These are phyloP conservation scores for Plagodis pulveraria DNA, from an alignment of 2,888 invertebrate genomes.

Conservation along the genomic window DNA sequence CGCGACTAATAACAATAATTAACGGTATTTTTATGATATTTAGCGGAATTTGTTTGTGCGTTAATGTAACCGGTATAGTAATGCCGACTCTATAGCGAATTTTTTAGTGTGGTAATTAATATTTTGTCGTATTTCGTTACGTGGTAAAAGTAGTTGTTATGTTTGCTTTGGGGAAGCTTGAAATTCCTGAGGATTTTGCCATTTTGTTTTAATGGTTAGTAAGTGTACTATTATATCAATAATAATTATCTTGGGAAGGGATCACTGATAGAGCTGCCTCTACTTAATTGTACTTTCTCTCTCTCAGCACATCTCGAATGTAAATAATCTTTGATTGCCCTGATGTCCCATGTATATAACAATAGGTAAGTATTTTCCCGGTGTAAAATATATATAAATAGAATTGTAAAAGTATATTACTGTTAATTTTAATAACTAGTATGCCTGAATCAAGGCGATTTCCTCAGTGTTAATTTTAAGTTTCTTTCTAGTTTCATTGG, in stretches of 20 bases:
- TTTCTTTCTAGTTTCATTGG: constrained; percentile 25
- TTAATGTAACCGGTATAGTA: constrained; percentile 51
- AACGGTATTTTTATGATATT: constrained; percentile 25
- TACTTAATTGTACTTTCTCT: background rate
- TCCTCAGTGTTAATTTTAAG: constrained; percentile 40
- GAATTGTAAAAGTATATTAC: constrained; percentile 1
- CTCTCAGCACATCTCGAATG: constrained; percentile 6
- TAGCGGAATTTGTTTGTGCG: constrained; percentile 52
- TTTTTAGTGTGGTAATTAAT: constrained; percentile 79
- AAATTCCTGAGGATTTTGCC: constrained; percentile 48
- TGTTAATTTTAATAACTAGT: constrained; percentile 1
- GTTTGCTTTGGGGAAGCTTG: constrained; percentile 65
- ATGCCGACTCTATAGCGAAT: constrained; percentile 73
- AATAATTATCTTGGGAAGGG: constrained; percentile 1
- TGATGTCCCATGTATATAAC: constrained; percentile 34
- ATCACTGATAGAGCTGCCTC: constrained; percentile 2
- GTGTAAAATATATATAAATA: constrained; percentile 8
- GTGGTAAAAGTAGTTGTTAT: constrained; percentile 74
- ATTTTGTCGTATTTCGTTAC: constrained; percentile 71
- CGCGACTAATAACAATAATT: constrained; percentile 54
- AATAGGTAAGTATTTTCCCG: constrained; percentile 17
- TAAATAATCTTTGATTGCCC: constrained; percentile 22
- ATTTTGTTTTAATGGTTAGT: constrained; percentile 6
- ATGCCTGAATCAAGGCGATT: constrained; percentile 26
- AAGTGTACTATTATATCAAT: background rate